Conservation (phyloP, 2,888 invertebrate genomes). For the Xiphydria camelus region DNA sequence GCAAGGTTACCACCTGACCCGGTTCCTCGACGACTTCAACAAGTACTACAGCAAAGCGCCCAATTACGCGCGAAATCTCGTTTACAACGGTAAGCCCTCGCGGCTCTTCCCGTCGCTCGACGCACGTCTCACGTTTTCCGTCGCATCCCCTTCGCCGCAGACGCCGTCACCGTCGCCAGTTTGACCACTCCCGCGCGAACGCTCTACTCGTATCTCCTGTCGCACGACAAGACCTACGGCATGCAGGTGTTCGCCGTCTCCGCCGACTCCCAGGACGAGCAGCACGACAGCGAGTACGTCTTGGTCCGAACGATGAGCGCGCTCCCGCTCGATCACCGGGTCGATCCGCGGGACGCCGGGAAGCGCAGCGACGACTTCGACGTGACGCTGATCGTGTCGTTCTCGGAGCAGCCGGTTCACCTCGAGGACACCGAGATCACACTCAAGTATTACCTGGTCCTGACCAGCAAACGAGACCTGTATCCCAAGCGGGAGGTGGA, state of each 20-base stretch:
- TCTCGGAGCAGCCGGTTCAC: slow-evolving; percentile 56
- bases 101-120: too few species aligned
- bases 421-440: slow-evolving; percentile 45
- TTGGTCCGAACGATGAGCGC: slow-evolving; percentile 66
- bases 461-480: slow-evolving; percentile 59
- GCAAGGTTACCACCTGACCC: slow-evolving; percentile 71
- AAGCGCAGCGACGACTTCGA: slow-evolving; percentile 70
- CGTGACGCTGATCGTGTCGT: slow-evolving; percentile 69
- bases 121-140: too few species aligned
- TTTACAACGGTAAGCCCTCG: slow-evolving; percentile 68
- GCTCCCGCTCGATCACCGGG: slow-evolving; percentile 63
- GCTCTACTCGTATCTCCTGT: slow-evolving; percentile 71
- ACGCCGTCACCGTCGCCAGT: slow-evolving; percentile 63
- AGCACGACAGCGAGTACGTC: slow-evolving; percentile 65
- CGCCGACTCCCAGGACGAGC: slow-evolving; percentile 48
- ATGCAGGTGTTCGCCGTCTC: slow-evolving; percentile 71
- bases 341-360: slow-evolving; percentile 64
- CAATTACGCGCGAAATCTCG: slow-evolving; percentile 73
- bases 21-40: slow-evolving; percentile 75
- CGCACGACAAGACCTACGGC: slow-evolving; percentile 68
- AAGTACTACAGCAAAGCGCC: slow-evolving; percentile 79
- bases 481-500: slow-evolving; percentile 68
- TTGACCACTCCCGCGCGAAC: slow-evolving; percentile 67
- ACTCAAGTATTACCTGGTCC: slow-evolving; percentile 51
- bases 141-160: too few species aligned